Evolutionary conservation across 2,113 vertebrate species (phyloP), one percentile per base, ranked within the genome.

Genomic region (Microtus montanus): DNA sequence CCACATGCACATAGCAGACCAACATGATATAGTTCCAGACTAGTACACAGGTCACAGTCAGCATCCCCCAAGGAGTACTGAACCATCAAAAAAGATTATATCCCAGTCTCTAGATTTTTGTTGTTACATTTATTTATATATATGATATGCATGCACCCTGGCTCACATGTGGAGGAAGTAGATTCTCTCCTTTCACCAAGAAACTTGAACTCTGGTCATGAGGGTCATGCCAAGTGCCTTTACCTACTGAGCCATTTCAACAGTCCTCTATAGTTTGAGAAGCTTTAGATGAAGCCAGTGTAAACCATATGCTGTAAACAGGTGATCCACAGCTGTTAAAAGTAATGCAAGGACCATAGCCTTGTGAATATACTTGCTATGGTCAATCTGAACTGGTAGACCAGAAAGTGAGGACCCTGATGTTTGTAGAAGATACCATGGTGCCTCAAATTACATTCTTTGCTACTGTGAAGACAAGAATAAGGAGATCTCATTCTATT

Each of bases 21-120:
- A 52, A 78, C 13, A 20, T 0, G 3, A n/a, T 2, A 0, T 44
- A 17, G 30, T 30, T 38, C 4, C 4, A 71, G 38, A 19, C 2
- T 2, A 68, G 38, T 8, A 15, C 47, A 2, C 14, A 86, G 66
- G n/a, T 41, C 19, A 49, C 20, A 74, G 54, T 8, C 8, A 15
- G 44, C 41, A 33, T 66, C 38, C 17, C 49, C 2, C 5, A 38
- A 3, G n/a, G 26, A 58, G 19, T 19, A 61, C 19, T 35, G 33
- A 84, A 80, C 58, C 58, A 28, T 41, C 58, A 15, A 15, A 47
- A 22, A 44, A 47, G 79, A 20, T 52, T 52, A 15, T n/a, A 77
- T 5, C 38, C 41, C 38, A 84, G 44, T 44, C 1, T 28, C 15
- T 4, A 85, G 35, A 47, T 35, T 7, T 64, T 8, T 64, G 63